These are phyloP conservation scores for Clarias batrachus DNA, from an alignment of 2,113 vertebrate species.

Conservation along the genomic window DNA sequence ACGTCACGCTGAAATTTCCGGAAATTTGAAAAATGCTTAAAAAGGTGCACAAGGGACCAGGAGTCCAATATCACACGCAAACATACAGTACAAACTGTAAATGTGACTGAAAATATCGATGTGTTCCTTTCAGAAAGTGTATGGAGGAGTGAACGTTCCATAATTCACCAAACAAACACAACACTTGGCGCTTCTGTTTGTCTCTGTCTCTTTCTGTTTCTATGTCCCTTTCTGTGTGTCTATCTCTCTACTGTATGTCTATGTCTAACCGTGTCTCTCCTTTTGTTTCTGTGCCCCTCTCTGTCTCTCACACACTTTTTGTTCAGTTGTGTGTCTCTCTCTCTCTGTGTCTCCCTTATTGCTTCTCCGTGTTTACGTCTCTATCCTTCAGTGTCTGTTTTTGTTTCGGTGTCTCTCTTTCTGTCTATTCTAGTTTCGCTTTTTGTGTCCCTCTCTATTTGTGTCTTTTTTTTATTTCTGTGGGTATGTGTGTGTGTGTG, in stretches of 20 bases:
- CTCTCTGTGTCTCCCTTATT: not conserved
- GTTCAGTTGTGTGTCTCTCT: not conserved
- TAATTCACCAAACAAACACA: not conserved
- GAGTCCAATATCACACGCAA: no score
- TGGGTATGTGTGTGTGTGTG: no score
- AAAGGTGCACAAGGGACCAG: not conserved
- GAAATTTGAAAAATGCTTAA: not conserved
- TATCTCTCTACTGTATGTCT: no score
- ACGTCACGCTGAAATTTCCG: not conserved
- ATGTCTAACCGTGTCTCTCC: not conserved
- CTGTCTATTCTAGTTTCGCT: not conserved
- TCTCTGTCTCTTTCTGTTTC: conserved; percentile 68
- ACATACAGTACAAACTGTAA: no score
- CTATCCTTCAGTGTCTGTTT: not conserved
- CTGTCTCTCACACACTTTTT: not conserved
- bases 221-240: no score
- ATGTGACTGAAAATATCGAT: not conserved
- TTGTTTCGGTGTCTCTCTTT: not conserved
- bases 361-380: not conserved
- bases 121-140: not conserved
- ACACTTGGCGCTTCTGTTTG: conserved; percentile 55
- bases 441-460: not conserved
- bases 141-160: not conserved
- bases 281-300: not conserved
- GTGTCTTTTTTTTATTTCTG: not conserved